Conservation (phyloP, 2,888 invertebrate genomes). For the Proisotoma minuta region DNA sequence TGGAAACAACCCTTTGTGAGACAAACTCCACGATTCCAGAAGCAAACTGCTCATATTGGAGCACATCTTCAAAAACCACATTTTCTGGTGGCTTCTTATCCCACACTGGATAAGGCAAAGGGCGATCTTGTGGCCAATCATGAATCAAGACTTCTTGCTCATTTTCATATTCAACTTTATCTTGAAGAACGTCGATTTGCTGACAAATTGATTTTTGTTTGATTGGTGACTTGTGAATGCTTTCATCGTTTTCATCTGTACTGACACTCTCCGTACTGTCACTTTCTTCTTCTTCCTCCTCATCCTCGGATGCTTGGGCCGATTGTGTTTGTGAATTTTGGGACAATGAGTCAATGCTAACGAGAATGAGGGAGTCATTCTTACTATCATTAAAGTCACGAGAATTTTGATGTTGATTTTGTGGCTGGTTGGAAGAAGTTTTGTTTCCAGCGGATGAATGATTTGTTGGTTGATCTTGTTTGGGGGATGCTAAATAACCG, state of each 20-base stretch:
- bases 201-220: not conserved
- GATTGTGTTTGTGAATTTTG: slow-evolving; percentile 14
- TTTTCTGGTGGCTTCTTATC: slow-evolving; percentile 51
- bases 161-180: not conserved
- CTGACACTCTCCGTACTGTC: slow-evolving; percentile 33
- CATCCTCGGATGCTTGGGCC: slow-evolving; percentile 23
- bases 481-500: slow-evolving; percentile 44
- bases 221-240: not conserved
- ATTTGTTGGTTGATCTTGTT: not conserved
- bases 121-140: slow-evolving; percentile 65
- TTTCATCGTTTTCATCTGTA: slow-evolving; percentile 30
- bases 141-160: slow-evolving; percentile 49
- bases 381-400: slow-evolving; percentile 7
- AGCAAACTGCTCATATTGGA: slow-evolving; percentile 74
- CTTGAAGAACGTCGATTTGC: not conserved
- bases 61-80: slow-evolving; percentile 56
- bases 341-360: slow-evolving; percentile 18
- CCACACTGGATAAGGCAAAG: slow-evolving; percentile 74
- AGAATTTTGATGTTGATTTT: slow-evolving; percentile 7
- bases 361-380: slow-evolving; percentile 23
- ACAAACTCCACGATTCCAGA: slow-evolving; percentile 71
- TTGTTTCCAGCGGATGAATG: slow-evolving; percentile 12
- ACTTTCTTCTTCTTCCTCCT: slow-evolving; percentile 38
- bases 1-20: slow-evolving; percentile 72
- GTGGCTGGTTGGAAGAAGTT: slow-evolving; percentile 8